Percentiles rank a stretch among this genome's conserved stretches.
Evolutionary conservation across 1,140 invertebrate species (phyloP).

Genomic region (Lasioglossum albipes): DNA sequence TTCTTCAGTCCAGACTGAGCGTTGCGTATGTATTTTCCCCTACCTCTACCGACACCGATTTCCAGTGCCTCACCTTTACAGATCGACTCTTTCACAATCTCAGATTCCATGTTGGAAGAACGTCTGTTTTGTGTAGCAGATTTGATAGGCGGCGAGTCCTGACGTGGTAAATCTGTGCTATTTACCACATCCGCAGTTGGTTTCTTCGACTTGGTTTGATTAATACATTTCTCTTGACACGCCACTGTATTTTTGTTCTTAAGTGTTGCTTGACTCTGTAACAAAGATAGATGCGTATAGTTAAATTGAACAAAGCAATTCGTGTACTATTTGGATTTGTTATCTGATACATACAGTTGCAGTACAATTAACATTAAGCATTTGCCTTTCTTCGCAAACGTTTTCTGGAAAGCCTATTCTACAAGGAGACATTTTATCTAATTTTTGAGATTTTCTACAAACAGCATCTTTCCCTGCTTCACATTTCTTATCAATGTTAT

Average conservation of each 20-base stretch:
- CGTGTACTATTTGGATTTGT: neutral
- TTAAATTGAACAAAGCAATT: neutral
- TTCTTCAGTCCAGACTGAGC: conserved; percentile 21
- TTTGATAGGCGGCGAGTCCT: neutral
- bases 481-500: neutral
- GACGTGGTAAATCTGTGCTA: neutral
- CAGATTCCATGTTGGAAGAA: conserved; percentile 9
- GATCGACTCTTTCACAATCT: conserved; percentile 44
- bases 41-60: conserved; percentile 41
- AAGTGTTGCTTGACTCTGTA: conserved; percentile 12
- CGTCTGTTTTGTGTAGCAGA: neutral
- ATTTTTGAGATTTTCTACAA: neutral
- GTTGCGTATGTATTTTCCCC: conserved; percentile 10
- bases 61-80: conserved; percentile 36
- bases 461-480: neutral
- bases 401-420: conserved; percentile 11
- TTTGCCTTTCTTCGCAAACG: neutral
- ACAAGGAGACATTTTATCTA: neutral
- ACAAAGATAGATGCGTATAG: neutral
- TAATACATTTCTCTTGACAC: conserved; percentile 17
- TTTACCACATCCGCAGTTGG: neutral
- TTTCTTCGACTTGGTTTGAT: conserved; percentile 27
- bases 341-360: conserved; percentile 9
- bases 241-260: conserved; percentile 29
- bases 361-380: conserved; percentile 6